Base-by-base conservation (phyloP, 1,140 invertebrate species). In the Pseudobourletiella spinata region DNA sequence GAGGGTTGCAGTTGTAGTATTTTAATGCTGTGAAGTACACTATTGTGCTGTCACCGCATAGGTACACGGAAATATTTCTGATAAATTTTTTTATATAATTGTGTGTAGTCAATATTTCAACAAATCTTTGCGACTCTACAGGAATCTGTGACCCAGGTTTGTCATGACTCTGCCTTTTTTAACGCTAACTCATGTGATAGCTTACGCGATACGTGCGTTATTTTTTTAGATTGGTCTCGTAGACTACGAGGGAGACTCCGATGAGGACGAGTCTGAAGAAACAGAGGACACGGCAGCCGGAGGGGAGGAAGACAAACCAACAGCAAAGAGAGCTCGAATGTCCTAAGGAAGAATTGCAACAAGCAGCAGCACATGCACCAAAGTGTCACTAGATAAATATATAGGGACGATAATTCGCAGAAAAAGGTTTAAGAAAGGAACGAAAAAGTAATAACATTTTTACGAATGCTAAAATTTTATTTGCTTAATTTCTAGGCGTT, bases 221-320 rank as follows among this genome's bases (percentile, higher is more conserved):
- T 20, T 57, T 63, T 73, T 74, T 28, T 72, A 93, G 89, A 73
- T 78, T 35, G 90, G 90, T 69, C 81, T 97, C 65, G 92, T 95
- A 25, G 93, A 96, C 74, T 97, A 96, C 75, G 92, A 95, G 73
- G 92, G 90, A 59, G 92, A 95, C 75, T 92, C 89, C 0, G 91
- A 95, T 70, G 92, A 95, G 70, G 93, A 95, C 67, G 91, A 94
- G 56, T 88, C 91, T 61, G 87, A 89, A 44, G 84, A 78, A 35
- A 35, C 56, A 32, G 77, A 78, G 20, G 72, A 83, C 26, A 81
- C 83, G 56, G n/a, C 75, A 64, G 76, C 74, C 65, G 42, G 29
- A n/a, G 50, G 30, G 6, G 61, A 63, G 25, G 64, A 70, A 26
- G 68, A 70, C 42, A 67, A 61, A 42, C 79, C 81, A 59, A 75